A percentile compares a stretch with the other conserved stretches of the same genome.
Conservation (phyloP, 2,888 invertebrate species). For the Penaeus monodon region DNA sequence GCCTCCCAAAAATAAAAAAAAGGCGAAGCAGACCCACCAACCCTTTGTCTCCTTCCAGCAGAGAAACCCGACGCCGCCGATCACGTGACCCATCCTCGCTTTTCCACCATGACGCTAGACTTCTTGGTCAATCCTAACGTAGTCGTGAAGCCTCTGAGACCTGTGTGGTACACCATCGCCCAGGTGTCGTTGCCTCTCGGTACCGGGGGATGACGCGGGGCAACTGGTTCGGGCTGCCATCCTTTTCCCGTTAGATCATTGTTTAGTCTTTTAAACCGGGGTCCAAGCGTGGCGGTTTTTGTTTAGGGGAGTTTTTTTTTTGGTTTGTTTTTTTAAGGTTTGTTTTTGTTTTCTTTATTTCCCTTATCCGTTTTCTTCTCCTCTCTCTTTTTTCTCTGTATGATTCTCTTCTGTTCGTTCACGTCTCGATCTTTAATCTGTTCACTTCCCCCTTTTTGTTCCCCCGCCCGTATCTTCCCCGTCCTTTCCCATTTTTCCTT, state of each 20-base stretch:
- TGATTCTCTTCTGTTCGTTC: too few species aligned
- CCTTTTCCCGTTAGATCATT: conserved; percentile 25
- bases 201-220: conserved; percentile 23
- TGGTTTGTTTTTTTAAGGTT: background rate
- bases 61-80: conserved; percentile 6
- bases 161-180: conserved; percentile 31
- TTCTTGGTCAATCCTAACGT: conserved; percentile 27
- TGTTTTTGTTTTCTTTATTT: too few species aligned
- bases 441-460: too few species aligned
- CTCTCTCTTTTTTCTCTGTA: too few species aligned
- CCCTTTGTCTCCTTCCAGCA: background rate
- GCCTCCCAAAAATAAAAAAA: too few species aligned
- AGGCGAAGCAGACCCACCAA: too few species aligned
- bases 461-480: too few species aligned
- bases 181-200: conserved; percentile 33
- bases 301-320: background rate
- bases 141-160: conserved; percentile 37
- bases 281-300: conserved; percentile 12
- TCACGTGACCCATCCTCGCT: too few species aligned
- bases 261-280: conserved; percentile 48
- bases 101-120: conserved; percentile 44
- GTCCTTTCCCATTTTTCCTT: too few species aligned
- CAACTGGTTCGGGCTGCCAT: conserved; percentile 23
- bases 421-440: too few species aligned
- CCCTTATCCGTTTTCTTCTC: too few species aligned